Conservation (phyloP, 1,140 invertebrate genomes). For the Hormaphis cornu region DNA sequence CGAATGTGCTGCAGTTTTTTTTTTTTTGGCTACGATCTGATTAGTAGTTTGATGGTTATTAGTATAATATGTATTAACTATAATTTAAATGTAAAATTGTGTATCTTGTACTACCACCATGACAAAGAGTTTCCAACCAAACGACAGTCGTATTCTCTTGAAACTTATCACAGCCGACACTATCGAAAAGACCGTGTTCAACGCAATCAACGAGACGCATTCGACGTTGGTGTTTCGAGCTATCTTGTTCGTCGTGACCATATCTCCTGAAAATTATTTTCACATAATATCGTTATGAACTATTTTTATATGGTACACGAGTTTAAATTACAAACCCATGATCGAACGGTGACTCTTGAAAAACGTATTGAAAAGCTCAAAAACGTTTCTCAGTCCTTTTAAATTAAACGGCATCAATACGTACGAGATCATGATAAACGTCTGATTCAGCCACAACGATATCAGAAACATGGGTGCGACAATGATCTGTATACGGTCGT, state of each 20-base stretch:
- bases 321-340: neutral
- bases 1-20: no score
- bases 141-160: constrained; percentile 12
- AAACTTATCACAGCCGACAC: constrained; percentile 5
- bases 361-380: neutral
- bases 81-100: neutral
- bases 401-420: constrained; percentile 13
- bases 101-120: neutral
- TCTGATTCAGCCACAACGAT: constrained; percentile 9
- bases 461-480: constrained; percentile 21
- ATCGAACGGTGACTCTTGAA: neutral
- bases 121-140: neutral
- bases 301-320: no score
- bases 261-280: neutral
- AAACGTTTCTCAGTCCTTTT: neutral
- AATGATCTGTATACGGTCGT: constrained; percentile 30
- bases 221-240: neutral
- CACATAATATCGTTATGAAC: neutral
- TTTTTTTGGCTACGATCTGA: no score
- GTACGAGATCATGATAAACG: neutral
- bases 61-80: neutral
- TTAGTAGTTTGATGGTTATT: no score
- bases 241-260: neutral
- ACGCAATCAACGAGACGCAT: neutral
- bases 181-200: neutral